phyloP scores from a whole-genome alignment of 2,888 invertebrate genomes.

The Venustoraphidia nigricollis region DNA sequence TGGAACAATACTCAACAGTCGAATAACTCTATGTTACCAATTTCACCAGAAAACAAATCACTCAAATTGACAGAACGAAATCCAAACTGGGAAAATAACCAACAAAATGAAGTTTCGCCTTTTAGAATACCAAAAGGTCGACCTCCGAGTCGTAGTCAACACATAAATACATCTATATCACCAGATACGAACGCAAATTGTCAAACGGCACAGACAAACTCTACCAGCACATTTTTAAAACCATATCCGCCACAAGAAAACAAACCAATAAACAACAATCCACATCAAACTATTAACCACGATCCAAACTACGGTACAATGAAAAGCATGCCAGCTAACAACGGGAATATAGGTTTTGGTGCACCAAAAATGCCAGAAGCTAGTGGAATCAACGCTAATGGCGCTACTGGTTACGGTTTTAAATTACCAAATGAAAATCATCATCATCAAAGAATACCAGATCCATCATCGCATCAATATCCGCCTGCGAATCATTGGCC shows the following conservation, averaged over 20 bases:
- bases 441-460: conserved; percentile 1
- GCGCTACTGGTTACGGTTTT: background rate
- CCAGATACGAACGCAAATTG: conserved; percentile 20
- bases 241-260: conserved; percentile 43
- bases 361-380: too few relatives aligned
- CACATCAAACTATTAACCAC: background rate
- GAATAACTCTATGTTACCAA: background rate
- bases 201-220: background rate
- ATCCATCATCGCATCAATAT: conserved; percentile 15
- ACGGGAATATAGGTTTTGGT: too few relatives aligned
- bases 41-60: conserved; percentile 6
- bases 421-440: conserved; percentile 8
- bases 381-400: too few relatives aligned
- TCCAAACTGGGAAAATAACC: conserved; percentile 12
- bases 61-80: conserved; percentile 7
- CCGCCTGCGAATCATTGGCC: conserved; percentile 27
- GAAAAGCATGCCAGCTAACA: background rate
- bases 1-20: too few relatives aligned
- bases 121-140: conserved; percentile 49
- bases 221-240: conserved; percentile 40
- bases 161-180: conserved; percentile 28
- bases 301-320: conserved; percentile 5
- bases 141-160: conserved; percentile 42
- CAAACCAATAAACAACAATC: conserved; percentile 26
- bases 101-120: conserved; percentile 34